phyloP scores from a whole-genome alignment of 2,113 vertebrate species.

The Acanthochromis polyacanthus region DNA sequence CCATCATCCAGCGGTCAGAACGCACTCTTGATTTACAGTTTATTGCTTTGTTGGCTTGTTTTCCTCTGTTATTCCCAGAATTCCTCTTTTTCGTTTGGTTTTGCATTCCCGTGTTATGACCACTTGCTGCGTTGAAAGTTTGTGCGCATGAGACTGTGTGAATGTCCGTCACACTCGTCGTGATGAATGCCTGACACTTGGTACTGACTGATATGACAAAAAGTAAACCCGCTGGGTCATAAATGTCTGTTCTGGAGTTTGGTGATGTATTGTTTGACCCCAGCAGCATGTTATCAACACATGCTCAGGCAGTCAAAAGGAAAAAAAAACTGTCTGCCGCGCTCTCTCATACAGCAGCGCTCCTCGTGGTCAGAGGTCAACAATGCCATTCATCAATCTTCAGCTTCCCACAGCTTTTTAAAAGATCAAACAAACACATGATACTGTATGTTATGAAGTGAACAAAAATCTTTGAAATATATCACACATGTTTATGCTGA shows the following conservation, averaged over 20 bases:
- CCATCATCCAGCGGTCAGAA: constrained; percentile 63
- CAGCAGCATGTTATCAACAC: constrained; percentile 20
- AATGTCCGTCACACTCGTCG: constrained; percentile 28
- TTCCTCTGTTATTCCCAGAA: constrained; percentile 53
- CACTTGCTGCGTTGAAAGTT: constrained; percentile 43
- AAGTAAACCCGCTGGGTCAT: constrained; percentile 20
- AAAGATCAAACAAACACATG: constrained; percentile 40
- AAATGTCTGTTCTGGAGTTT: constrained; percentile 21
- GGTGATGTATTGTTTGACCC: constrained; percentile 20
- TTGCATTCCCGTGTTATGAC: constrained; percentile 50
- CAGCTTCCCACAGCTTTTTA: constrained; percentile 27
- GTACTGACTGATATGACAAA: constrained; percentile 28
- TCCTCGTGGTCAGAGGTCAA: neutral
- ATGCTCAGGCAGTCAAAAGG: constrained; percentile 24
- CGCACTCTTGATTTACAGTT: constrained; percentile 64
- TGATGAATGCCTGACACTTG: constrained; percentile 39
- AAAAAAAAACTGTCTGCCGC: constrained; percentile 4
- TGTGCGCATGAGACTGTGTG: neutral
- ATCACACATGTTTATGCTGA: constrained; percentile 7
- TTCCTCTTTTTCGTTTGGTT: constrained; percentile 57
- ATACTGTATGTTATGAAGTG: constrained; percentile 6
- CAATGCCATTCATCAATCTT: constrained; percentile 20
- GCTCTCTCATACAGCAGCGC: constrained; percentile 5
- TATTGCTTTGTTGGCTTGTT: constrained; percentile 52
- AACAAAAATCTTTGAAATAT: constrained; percentile 16